Conservation (phyloP, 2,888 invertebrate genomes). For the Quadroppia sp. region DNA sequence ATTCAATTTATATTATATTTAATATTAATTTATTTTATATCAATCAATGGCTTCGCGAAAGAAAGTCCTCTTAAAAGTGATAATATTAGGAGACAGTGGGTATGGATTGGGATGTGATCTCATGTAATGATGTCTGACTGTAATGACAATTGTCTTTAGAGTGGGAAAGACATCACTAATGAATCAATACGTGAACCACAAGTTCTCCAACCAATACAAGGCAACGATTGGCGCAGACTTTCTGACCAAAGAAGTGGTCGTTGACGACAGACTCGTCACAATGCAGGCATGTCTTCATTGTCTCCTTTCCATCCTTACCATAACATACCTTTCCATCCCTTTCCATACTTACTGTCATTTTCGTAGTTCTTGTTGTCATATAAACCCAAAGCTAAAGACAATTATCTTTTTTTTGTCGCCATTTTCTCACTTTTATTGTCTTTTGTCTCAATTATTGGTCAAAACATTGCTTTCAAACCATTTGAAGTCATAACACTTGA, state of each 20-base stretch:
- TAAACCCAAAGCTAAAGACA: no score
- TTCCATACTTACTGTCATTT: no score
- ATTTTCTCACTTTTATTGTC: no score
- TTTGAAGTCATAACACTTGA: no score
- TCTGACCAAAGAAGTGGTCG: constrained; percentile 87
- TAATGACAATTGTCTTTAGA: constrained; percentile 53
- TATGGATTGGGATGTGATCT: constrained; percentile 46
- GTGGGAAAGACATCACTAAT: constrained; percentile 99
- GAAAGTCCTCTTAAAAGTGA: constrained; percentile 94
- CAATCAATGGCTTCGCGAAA: constrained; percentile 86
- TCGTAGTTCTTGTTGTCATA: no score
- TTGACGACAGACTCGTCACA: constrained; percentile 96
- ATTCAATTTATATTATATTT: no score
- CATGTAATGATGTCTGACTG: background rate
- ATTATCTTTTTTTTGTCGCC: no score
- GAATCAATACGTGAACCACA: constrained; percentile 99
- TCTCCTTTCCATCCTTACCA: background rate
- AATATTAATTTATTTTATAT: background rate
- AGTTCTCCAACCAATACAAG: constrained; percentile 99
- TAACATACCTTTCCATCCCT: no score
- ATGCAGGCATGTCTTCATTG: constrained; percentile 61
- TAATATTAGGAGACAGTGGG: constrained; percentile 93
- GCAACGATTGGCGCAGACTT: constrained; percentile 99
- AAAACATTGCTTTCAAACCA: no score
- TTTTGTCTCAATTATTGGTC: no score